phyloP scores from a whole-genome alignment of 2,113 vertebrate species.

The Ahaetulla prasina region DNA sequence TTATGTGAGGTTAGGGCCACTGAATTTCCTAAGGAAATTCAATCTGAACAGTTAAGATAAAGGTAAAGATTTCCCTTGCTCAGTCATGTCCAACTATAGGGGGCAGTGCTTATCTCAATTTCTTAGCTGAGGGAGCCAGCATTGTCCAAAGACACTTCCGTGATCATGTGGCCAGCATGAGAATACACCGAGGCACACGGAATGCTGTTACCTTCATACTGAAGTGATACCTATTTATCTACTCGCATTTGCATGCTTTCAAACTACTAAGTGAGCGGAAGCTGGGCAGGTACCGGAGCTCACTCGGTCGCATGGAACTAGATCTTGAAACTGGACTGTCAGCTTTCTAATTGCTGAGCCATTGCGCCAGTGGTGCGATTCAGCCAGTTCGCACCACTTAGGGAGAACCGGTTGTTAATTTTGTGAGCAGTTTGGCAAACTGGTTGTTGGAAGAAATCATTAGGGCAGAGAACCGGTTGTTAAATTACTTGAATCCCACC shows the following conservation, averaged over 20 bases:
- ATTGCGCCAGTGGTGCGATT: too few relatives aligned
- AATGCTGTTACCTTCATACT: neutral
- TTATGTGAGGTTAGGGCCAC: neutral
- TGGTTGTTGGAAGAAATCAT: too few relatives aligned
- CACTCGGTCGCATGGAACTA: neutral
- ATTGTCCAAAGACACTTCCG: neutral
- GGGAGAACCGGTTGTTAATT: too few relatives aligned
- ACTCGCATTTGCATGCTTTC: neutral
- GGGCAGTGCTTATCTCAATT: neutral
- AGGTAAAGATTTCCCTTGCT: neutral
- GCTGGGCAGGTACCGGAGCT: neutral
- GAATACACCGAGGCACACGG: neutral
- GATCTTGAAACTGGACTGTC: neutral
- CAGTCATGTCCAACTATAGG: neutral
- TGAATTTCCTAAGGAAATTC: neutral
- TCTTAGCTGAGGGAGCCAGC: neutral
- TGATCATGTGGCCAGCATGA: neutral
- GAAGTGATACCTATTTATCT: neutral
- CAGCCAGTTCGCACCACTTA: too few relatives aligned
- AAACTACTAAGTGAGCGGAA: neutral
- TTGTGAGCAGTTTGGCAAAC: too few relatives aligned
- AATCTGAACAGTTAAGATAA: neutral
- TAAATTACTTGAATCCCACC: too few relatives aligned
- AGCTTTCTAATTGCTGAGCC: neutral
- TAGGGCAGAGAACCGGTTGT: too few relatives aligned